phyloP scores from a whole-genome alignment of 1,140 invertebrate species.

The Cheumatopsyche charites region DNA sequence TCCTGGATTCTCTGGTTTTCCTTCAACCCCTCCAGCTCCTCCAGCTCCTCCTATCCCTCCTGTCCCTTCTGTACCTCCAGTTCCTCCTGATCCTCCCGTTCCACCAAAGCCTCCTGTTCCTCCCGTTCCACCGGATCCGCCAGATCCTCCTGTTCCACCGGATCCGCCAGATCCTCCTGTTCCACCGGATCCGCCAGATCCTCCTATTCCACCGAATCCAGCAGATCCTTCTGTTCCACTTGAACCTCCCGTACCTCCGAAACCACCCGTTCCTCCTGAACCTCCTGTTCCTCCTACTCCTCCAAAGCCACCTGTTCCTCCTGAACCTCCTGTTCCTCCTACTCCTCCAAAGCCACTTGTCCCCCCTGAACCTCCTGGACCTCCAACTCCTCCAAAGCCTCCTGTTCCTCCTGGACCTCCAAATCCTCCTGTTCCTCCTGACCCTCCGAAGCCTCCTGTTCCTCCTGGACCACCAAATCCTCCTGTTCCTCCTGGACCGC shows the following conservation, averaged over 20 bases:
- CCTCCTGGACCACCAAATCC: slow-evolving; percentile 28
- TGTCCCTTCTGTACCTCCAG: slow-evolving; percentile 32
- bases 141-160: slow-evolving; percentile 33
- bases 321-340: slow-evolving; percentile 23
- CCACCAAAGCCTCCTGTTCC: slow-evolving; percentile 37
- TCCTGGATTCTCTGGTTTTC: slow-evolving; percentile 44
- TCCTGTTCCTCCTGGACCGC: too few species aligned
- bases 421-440: slow-evolving; percentile 33
- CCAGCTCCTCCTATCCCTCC: slow-evolving; percentile 33
- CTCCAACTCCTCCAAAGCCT: slow-evolving; percentile 23
- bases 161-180: slow-evolving; percentile 27
- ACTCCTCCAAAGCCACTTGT: too few species aligned
- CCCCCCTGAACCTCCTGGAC: slow-evolving; percentile 31
- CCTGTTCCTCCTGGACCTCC: slow-evolving; percentile 10
- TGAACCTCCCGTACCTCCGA: slow-evolving; percentile 16
- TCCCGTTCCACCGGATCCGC: slow-evolving; percentile 31
- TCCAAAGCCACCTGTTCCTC: slow-evolving; percentile 25
- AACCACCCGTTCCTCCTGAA: slow-evolving; percentile 31
- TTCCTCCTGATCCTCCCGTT: slow-evolving; percentile 32
- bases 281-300: slow-evolving; percentile 30
- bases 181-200: too few species aligned
- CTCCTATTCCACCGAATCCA: not conserved
- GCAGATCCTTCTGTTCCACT: slow-evolving; percentile 28
- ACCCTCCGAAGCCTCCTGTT: slow-evolving; percentile 25
- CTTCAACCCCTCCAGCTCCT: slow-evolving; percentile 24